Evolutionary conservation across 2,888 invertebrate genomes (phyloP), one percentile per base, ranked within the genome.

Genomic region (Agrochola lychnidis): DNA sequence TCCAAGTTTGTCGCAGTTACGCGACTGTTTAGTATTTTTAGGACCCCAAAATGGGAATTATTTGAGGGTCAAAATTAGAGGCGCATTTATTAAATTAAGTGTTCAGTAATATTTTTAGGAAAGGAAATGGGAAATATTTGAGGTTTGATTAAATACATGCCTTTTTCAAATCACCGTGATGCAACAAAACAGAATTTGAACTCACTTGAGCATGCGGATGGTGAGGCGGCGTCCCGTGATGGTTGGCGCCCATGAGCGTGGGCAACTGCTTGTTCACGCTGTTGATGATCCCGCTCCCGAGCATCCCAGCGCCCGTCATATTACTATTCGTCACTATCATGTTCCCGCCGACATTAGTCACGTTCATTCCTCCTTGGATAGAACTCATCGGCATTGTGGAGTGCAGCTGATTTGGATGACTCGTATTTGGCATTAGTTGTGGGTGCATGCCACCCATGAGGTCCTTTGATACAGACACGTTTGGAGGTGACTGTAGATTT

Each of bases 301-400:
- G 97, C 97, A 98, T 98, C 74, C 96, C 97, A 90, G 98, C 97
- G 80, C 97, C 97, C 85, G 97, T 97, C 97, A 97, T 97, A 90
- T 97, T 97, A 91, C 97, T 98, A 91, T 98, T 98, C 42, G 98
- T 98, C 97, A 98, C 98, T 89, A 98, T 98, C 98, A 98, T 98
- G 85, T 95, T 96, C 90, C 98, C 98, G 84, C 97, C 97, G 67
- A 97, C 97, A 90, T 97, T 97, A 90, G 93, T 93, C 80, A 97
- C 98, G 89, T 97, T 98, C 97, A 98, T 98, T 86, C 97, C 98
- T 97, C 94, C 98, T 97, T 98, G 98, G 93, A 98, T 98, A 79
- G 98, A 97, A 94, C 97, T 98, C 97, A 98, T 97, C 76, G 97
- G 97, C 97, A 98, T 98, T 67, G 97, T 93, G 79, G 96, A 94